These are phyloP conservation scores for Melipona beecheii DNA, from an alignment of 2,888 invertebrate species.

Conservation along the genomic window DNA sequence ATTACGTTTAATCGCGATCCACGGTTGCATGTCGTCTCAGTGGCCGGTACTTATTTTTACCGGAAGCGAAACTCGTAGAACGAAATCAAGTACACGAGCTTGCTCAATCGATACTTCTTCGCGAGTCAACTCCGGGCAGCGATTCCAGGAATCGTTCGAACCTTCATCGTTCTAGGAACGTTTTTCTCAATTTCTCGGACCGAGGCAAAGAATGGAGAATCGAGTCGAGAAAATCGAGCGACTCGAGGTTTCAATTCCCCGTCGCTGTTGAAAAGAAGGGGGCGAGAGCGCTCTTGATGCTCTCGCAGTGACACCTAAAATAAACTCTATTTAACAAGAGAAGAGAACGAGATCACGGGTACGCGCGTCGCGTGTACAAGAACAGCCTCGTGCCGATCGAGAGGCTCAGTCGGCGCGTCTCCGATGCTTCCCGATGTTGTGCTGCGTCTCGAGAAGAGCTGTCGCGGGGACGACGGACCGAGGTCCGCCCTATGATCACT, in stretches of 20 bases:
- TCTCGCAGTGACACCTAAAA: conserved; percentile 63
- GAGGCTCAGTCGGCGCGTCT: conserved; percentile 61
- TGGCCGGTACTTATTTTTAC: background rate
- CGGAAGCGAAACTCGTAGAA: conserved; percentile 29
- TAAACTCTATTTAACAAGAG: conserved; percentile 60
- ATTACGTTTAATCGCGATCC: conserved; percentile 20
- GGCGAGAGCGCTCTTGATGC: conserved; percentile 26
- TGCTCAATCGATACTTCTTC: conserved; percentile 30
- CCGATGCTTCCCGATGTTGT: conserved; percentile 76
- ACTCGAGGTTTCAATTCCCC: conserved; percentile 3
- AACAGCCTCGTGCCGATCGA: conserved; percentile 46
- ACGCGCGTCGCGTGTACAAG: conserved; percentile 51
- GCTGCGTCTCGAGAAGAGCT: conserved; percentile 79
- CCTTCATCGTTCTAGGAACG: background rate
- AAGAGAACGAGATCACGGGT: conserved; percentile 40
- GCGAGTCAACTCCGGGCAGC: background rate
- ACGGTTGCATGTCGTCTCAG: conserved; percentile 7
- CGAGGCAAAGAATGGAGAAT: too few relatives aligned
- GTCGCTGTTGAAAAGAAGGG: conserved; percentile 38
- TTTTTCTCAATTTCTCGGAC: too few relatives aligned
- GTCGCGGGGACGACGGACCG: conserved; percentile 63
- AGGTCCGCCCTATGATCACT: conserved; percentile 55
- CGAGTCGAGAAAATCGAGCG: background rate
- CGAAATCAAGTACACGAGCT: conserved; percentile 27
- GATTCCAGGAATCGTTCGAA: background rate